A percentile compares a stretch with the other conserved stretches of the same genome.
Evolutionary conservation across 53 echinoderm and acorn worm genomes (phyloP).

Genomic region (Echinarachnius parma): DNA sequence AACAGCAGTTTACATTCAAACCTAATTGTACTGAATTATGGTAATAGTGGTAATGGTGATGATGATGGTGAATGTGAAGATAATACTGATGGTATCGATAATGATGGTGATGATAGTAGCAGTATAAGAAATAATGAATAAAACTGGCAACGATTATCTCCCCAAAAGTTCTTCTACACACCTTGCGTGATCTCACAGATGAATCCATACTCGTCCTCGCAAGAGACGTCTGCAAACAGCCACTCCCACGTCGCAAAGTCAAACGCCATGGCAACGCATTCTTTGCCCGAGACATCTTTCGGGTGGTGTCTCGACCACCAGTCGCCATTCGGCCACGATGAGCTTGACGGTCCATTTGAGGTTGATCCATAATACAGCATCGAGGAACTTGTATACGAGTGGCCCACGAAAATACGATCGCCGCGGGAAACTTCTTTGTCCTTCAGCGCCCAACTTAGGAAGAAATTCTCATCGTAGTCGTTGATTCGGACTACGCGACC

Average conservation of each 20-base stretch:
- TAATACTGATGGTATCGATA: no score
- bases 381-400: constrained; percentile 39
- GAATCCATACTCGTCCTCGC: constrained; percentile 46
- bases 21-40: no score
- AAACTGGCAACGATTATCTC: no score
- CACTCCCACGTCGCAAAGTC: constrained; percentile 44
- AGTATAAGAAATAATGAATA: no score
- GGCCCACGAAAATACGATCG: constrained; percentile 41
- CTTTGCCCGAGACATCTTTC: constrained; percentile 14
- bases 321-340: constrained; percentile 49
- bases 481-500: constrained; percentile 61
- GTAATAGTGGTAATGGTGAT: no score
- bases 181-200: constrained; percentile 75
- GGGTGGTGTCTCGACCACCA: constrained; percentile 65
- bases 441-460: constrained; percentile 61
- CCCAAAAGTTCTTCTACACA: no score
- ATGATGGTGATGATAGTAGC: no score
- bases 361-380: constrained; percentile 38
- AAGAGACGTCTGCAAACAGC: constrained; percentile 65
- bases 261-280: constrained; percentile 66
- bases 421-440: constrained; percentile 9
- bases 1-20: no score
- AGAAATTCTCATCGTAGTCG: constrained; percentile 67
- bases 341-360: constrained; percentile 8
- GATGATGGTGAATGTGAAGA: no score